Conservation (phyloP, 2,888 invertebrate species). For the Trichopoda pennipes region DNA sequence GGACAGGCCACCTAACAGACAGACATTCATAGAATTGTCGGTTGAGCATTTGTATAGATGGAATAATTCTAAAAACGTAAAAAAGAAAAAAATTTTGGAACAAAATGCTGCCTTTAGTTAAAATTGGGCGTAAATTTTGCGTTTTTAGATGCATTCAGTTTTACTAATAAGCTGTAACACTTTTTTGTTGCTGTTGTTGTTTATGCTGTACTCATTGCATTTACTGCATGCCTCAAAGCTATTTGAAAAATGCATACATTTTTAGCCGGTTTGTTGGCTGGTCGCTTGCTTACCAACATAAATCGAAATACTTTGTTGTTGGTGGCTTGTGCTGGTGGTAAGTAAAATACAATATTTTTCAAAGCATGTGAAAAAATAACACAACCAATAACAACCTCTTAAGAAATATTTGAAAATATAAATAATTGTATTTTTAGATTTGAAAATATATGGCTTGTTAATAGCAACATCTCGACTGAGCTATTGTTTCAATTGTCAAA, state of each 20-base stretch:
- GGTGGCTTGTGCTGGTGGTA: conserved; percentile 21
- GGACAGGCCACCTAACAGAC: conserved; percentile 67
- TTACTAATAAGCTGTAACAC: conserved; percentile 68
- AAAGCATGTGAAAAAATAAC: conserved; percentile 44
- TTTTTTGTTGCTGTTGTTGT: conserved; percentile 16
- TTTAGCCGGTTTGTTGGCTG: conserved; percentile 16
- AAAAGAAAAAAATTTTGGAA: conserved; percentile 28
- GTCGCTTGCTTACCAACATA: conserved; percentile 46
- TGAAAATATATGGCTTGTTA: background rate
- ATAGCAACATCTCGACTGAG: background rate
- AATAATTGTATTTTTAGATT: conserved; percentile 53
- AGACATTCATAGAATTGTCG: conserved; percentile 60
- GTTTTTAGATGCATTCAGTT: conserved; percentile 64
- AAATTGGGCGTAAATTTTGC: conserved; percentile 68
- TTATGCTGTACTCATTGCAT: conserved; percentile 35
- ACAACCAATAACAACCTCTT: conserved; percentile 30
- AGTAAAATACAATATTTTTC: conserved; percentile 15
- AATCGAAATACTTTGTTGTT: conserved; percentile 54
- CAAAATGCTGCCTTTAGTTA: conserved; percentile 55
- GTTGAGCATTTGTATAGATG: conserved; percentile 63
- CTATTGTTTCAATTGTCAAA: conserved; percentile 32
- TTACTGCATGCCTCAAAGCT: conserved; percentile 56
- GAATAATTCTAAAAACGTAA: conserved; percentile 51
- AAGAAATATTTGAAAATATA: conserved; percentile 40
- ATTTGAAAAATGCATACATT: conserved; percentile 25